A percentile compares a stretch with the other conserved stretches of the same genome.
phyloP scores from a whole-genome alignment of 2,888 invertebrate species.

The Drosophila koepferae region DNA sequence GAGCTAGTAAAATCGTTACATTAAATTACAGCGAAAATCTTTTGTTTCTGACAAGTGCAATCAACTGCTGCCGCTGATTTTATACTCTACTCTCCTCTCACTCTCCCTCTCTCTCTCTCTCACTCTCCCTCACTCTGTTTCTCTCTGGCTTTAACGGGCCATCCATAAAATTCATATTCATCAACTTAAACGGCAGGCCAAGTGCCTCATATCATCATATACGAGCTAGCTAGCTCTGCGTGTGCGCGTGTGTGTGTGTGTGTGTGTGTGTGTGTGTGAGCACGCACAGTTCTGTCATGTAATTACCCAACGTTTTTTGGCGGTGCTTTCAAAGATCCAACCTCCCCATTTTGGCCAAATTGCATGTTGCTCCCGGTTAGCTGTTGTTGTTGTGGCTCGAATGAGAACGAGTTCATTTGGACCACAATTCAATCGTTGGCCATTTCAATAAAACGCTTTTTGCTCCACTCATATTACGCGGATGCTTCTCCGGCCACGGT shows the following conservation, averaged over 20 bases:
- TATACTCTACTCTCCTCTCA: neutral
- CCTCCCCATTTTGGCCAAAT: slow-evolving; percentile 42
- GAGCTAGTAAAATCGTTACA: slow-evolving; percentile 49
- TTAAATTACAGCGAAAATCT: slow-evolving; percentile 48
- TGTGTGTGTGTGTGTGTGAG: slow-evolving; percentile 22
- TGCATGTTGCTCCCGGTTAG: slow-evolving; percentile 40
- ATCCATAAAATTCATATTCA: slow-evolving; percentile 68
- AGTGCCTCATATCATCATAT: slow-evolving; percentile 41
- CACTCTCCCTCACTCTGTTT: slow-evolving; percentile 4
- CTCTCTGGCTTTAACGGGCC: neutral
- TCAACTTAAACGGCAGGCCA: slow-evolving; percentile 65
- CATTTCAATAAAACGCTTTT: slow-evolving; percentile 72
- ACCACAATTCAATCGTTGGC: slow-evolving; percentile 69
- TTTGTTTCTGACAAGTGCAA: slow-evolving; percentile 49
- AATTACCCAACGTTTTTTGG: slow-evolving; percentile 75
- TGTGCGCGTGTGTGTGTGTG: slow-evolving; percentile 7
- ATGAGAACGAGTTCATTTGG: slow-evolving; percentile 72
- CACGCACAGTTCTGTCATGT: slow-evolving; percentile 57
- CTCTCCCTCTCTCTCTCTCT: slow-evolving; percentile 11
- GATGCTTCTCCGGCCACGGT: slow-evolving; percentile 19
- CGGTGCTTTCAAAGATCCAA: slow-evolving; percentile 60
- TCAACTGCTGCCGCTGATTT: slow-evolving; percentile 42
- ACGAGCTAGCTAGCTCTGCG: slow-evolving; percentile 5
- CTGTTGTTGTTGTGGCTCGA: slow-evolving; percentile 14
- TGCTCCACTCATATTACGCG: slow-evolving; percentile 40